Evolutionary conservation across 2,888 invertebrate genomes (phyloP).

Genomic region (Venustoraphidia nigricollis): DNA sequence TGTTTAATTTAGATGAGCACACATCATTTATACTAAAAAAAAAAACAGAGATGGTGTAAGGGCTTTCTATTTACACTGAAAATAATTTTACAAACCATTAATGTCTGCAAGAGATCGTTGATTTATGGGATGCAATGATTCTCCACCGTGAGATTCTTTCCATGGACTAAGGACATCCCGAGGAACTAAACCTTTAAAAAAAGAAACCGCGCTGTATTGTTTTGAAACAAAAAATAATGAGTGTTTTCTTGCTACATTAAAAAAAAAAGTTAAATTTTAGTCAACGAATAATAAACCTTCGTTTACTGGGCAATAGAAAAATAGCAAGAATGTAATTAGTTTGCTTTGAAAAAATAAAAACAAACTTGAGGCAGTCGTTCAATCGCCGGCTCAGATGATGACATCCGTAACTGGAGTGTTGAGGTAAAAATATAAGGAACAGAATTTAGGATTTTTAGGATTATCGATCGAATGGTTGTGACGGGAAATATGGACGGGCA

Average conservation of each 20-base stretch:
- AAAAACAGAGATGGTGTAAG: too few relatives aligned
- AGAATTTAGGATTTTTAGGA: conserved; percentile 2
- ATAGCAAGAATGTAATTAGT: too few relatives aligned
- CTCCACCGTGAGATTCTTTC: conserved; percentile 27
- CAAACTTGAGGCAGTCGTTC: background rate
- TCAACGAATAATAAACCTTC: too few relatives aligned
- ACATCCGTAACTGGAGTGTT: conserved; percentile 2
- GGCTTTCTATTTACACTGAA: too few relatives aligned
- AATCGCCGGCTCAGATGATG: conserved; percentile 4
- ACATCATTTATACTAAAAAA: too few relatives aligned
- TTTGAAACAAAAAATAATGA: background rate
- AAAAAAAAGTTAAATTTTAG: background rate
- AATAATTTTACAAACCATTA: conserved; percentile 29
- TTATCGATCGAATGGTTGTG: too few relatives aligned
- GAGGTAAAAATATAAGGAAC: background rate
- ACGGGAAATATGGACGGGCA: conserved; percentile 22
- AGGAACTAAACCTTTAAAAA: conserved; percentile 23
- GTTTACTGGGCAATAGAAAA: too few relatives aligned
- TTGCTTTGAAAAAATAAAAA: too few relatives aligned
- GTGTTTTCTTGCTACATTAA: background rate
- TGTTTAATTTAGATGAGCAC: too few relatives aligned
- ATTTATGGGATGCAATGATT: conserved; percentile 19
- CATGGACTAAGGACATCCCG: conserved; percentile 30
- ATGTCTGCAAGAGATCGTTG: conserved; percentile 28
- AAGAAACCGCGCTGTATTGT: conserved; percentile 1